Conservation (phyloP, 2,888 invertebrate genomes). For the Melinaea marsaeus region DNA sequence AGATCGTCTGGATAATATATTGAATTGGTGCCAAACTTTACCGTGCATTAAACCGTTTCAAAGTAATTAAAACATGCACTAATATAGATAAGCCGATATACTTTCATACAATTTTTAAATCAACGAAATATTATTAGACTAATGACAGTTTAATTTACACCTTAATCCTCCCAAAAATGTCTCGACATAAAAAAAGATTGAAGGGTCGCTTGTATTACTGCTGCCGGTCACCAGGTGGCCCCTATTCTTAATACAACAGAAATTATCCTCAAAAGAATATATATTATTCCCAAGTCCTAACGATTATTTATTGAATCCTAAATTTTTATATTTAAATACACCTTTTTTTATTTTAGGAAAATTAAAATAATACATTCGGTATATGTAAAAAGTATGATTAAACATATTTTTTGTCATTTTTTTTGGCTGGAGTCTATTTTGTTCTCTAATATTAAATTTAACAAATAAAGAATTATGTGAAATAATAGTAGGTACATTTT, state of each 20-base stretch:
- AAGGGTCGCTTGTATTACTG: conserved; percentile 27
- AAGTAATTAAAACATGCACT: not conserved
- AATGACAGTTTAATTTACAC: not conserved
- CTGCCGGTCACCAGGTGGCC: conserved; percentile 29
- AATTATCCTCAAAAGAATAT: conserved; percentile 25
- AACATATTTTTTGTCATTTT: no score
- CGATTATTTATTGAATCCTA: conserved; percentile 10
- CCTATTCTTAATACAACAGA: conserved; percentile 22
- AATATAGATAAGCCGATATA: not conserved
- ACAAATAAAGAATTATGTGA: no score
- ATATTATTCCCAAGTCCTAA: conserved; percentile 18
- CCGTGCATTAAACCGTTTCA: conserved; percentile 7
- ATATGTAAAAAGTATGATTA: no score
- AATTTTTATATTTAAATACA: not conserved
- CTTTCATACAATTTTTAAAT: not conserved
- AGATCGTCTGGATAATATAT: conserved; percentile 22
- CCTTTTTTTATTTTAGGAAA: no score
- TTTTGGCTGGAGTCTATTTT: no score
- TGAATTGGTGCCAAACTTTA: conserved; percentile 20
- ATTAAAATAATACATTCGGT: no score
- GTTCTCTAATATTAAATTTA: no score
- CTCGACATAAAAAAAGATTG: conserved; percentile 15
- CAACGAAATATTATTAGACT: not conserved
- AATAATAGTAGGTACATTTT: no score
- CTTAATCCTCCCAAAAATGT: conserved; percentile 16